A percentile compares a stretch with the other conserved stretches of the same genome.
phyloP scores from a whole-genome alignment of 2,888 invertebrate species.

The Panorpa germanica region DNA sequence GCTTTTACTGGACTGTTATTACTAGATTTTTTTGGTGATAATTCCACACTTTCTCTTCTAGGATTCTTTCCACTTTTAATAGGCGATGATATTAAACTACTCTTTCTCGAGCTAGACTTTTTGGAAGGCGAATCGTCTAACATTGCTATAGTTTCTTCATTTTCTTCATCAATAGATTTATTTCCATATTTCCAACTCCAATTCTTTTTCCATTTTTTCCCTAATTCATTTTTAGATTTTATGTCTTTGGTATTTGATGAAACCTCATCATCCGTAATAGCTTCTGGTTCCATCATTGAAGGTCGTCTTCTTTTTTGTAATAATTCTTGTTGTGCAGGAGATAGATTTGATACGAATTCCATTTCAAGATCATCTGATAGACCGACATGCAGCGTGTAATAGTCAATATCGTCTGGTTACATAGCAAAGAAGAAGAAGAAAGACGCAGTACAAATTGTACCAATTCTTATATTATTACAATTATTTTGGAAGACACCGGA shows the following conservation, averaged over 20 bases:
- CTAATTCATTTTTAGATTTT: too few species aligned
- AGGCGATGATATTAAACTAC: constrained; percentile 15
- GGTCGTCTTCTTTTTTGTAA: constrained; percentile 10
- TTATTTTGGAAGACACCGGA: too few species aligned
- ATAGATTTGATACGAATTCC: constrained; percentile 16
- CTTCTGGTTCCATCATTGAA: constrained; percentile 7
- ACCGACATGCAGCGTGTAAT: too few species aligned
- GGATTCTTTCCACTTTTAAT: constrained; percentile 16
- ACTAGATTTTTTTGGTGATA: constrained; percentile 10
- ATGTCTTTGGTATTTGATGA: too few species aligned
- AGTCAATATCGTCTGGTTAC: too few species aligned
- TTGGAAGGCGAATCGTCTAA: too few species aligned
- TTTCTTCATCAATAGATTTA: constrained; percentile 17
- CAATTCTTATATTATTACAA: too few species aligned
- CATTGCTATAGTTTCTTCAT: too few species aligned
- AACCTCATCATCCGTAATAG: neutral
- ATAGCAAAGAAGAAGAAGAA: too few species aligned
- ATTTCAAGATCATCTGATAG: constrained; percentile 17
- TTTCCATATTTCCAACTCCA: constrained; percentile 18
- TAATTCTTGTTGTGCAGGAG: constrained; percentile 13
- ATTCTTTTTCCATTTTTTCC: too few species aligned
- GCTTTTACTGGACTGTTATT: constrained; percentile 7
- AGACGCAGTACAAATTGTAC: too few species aligned
- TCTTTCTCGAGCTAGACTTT: constrained; percentile 16
- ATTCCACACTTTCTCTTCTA: constrained; percentile 14